Percentiles rank a stretch among this genome's conserved stretches.
Conservation (phyloP, 1,140 invertebrate species). For the Aleiodes sp. region DNA sequence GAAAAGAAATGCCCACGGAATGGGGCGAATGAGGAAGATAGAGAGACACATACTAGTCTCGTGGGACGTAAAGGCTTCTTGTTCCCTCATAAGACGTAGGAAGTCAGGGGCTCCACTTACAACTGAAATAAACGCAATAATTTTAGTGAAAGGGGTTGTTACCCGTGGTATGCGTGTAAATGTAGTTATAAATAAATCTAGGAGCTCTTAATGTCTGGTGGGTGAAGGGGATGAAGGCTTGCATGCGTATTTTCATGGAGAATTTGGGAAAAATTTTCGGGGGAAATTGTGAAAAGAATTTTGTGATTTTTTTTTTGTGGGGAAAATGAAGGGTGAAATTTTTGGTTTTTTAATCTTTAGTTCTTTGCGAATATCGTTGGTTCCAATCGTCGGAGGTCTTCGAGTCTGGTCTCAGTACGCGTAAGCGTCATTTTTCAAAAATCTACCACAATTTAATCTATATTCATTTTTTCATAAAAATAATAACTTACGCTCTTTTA, state of each 20-base stretch:
- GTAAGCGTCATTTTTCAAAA: too few relatives aligned
- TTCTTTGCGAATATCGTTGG: too few relatives aligned
- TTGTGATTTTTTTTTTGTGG: too few relatives aligned
- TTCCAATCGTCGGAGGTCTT: too few relatives aligned
- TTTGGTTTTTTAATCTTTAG: too few relatives aligned
- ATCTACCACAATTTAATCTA: too few relatives aligned
- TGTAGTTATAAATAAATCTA: slow-evolving; percentile 69
- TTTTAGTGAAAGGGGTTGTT: slow-evolving; percentile 54
- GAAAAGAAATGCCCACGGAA: background rate
- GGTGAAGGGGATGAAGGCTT: slow-evolving; percentile 8
- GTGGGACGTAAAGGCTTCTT: slow-evolving; percentile 38
- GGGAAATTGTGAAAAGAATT: too few relatives aligned
- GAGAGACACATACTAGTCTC: slow-evolving; percentile 14
- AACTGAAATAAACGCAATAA: slow-evolving; percentile 62
- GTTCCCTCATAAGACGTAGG: slow-evolving; percentile 34
- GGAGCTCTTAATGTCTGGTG: slow-evolving; percentile 63
- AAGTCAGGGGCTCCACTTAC: slow-evolving; percentile 5
- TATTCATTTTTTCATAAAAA: too few relatives aligned
- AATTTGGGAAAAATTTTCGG: too few relatives aligned
- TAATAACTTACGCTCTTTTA: too few relatives aligned
- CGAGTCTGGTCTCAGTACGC: too few relatives aligned
- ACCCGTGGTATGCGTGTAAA: slow-evolving; percentile 63
- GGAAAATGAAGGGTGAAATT: too few relatives aligned
- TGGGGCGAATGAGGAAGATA: background rate
- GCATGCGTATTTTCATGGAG: background rate